Conservation (phyloP, 1,140 invertebrate genomes). For the Cyrtorhinus lividipennis region DNA sequence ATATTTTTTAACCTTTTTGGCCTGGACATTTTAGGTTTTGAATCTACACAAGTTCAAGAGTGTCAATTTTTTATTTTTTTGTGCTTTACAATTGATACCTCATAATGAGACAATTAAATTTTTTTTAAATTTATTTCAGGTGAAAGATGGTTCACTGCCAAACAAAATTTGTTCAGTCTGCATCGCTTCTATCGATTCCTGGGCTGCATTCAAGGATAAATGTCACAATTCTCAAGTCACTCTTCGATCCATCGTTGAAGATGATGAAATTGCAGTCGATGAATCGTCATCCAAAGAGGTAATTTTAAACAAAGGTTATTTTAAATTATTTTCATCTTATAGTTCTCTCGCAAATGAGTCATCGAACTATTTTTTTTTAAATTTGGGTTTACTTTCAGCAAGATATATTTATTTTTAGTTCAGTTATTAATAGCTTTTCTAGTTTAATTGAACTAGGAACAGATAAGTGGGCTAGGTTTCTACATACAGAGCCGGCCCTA, state of each 20-base stretch:
- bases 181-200: not conserved
- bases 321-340: not conserved
- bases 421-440: not conserved
- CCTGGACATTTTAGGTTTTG: no score
- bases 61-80: no score
- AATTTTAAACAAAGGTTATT: not conserved
- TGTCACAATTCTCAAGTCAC: not conserved
- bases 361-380: not conserved
- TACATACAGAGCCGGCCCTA: no score
- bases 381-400: no score
- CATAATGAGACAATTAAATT: no score
- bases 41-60: no score
- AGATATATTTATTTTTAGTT: not conserved
- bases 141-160: not conserved
- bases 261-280: not conserved
- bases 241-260: not conserved
- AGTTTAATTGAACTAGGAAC: no score
- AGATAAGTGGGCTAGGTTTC: no score
- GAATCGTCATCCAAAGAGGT: not conserved
- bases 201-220: not conserved
- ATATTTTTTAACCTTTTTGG: no score
- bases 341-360: not conserved
- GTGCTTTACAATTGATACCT: no score
- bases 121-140: not conserved
- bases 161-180: not conserved